Conservation (phyloP, 2,888 invertebrate genomes). For the Lacanobia wlatinum region DNA sequence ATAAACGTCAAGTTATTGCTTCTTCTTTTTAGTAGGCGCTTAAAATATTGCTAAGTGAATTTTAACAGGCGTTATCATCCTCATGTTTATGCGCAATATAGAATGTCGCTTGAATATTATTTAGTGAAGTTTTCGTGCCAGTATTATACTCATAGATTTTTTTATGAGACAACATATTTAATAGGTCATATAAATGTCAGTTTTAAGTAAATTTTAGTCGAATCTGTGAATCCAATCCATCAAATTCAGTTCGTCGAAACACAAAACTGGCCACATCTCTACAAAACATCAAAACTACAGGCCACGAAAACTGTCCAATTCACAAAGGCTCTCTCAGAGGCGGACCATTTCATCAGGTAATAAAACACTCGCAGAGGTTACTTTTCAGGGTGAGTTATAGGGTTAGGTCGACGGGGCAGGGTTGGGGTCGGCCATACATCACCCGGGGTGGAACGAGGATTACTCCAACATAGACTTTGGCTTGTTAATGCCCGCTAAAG, state of each 20-base stretch:
- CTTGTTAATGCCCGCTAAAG: conserved; percentile 71
- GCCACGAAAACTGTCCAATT: conserved; percentile 61
- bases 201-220: neutral
- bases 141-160: neutral
- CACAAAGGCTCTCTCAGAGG: conserved; percentile 72
- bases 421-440: conserved; percentile 77
- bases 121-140: neutral
- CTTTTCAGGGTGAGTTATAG: conserved; percentile 81
- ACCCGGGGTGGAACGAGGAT: conserved; percentile 69
- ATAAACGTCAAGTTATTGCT: conserved; percentile 55
- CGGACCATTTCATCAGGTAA: conserved; percentile 85
- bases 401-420: conserved; percentile 76
- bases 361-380: conserved; percentile 84
- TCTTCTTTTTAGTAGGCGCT: conserved; percentile 51
- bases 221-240: neutral
- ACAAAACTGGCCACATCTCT: neutral
- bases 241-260: neutral
- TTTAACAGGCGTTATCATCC: conserved; percentile 49
- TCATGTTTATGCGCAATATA: conserved; percentile 27
- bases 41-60: conserved; percentile 53
- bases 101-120: conserved; percentile 10
- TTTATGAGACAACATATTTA: neutral
- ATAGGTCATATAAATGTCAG: neutral
- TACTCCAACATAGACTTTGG: conserved; percentile 75
- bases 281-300: conserved; percentile 29